Base-by-base conservation (phyloP, 2,888 invertebrate genomes). In the Cosmopolites sordidus region DNA sequence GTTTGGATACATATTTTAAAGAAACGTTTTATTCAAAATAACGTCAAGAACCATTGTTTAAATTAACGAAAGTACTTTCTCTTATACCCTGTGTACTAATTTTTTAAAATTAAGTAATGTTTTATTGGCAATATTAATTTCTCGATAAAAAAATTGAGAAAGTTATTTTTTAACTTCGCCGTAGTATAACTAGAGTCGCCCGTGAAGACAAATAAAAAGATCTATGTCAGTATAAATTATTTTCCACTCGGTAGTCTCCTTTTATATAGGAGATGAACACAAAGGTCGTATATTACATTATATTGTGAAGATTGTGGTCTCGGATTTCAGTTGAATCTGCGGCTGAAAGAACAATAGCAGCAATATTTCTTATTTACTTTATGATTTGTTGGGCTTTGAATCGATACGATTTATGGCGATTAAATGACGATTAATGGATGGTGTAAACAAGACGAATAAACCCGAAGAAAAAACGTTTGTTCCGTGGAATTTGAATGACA, bases 281-380 rank as follows among this genome's bases (percentile, higher is more conserved):
- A 41, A 17, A 41, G 41, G 41, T 48, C 30, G 30, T 48, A 48
- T 41, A 48, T 48, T 40, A 27, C 30, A 48, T 48, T 17, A 38
- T 47, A 47, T 41, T 30, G 48, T 48, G 48, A 30, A 41, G 39
- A 40, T 48, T 48, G 22, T 30, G 41, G 29, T 40, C 38, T 45
- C 45, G 38, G 45, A 48, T 48, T 48, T 48, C 40, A 40, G 41
- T 41, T 16, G 30, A 41, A 41, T 29, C 41, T 48, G 41, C 41
- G 48, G 40, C 48, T 41, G 30, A 48, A 43, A 48, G 42, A 48
- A 48, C 48, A 48, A 48, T 48, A 43, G 48, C 29, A 16, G 30
- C 22, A 14, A 48, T 48, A 42, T 48, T 47, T 43, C 42, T 43
- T 42, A 18, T 48, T 48, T 43, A 42, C 42, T 33, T 43, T 43